Evolutionary conservation across 2,797 vertebrate genomes (phyloP), one percentile per base, ranked within the genome.

Genomic region (Gouania willdenowi): DNA sequence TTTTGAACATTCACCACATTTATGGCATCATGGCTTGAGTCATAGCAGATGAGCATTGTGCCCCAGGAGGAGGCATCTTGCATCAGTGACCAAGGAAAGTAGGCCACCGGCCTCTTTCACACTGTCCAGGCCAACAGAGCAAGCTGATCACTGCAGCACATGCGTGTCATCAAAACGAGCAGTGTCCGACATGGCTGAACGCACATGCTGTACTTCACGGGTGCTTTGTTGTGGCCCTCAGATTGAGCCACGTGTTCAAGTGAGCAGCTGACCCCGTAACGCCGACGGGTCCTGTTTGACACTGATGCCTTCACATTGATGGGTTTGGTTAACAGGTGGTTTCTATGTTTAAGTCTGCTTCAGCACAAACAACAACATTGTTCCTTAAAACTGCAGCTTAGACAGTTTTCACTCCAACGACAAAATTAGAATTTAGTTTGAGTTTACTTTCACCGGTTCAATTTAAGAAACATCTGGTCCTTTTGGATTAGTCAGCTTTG

Each of bases 81-180:
- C 49, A 43, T 68, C 62, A 42, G 25, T 3, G 38, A 18, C 5
- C 1, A 18, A 16, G n/a, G 5, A 58, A 79, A 77, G 26, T 76
- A 76, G 70, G 74, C 71, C 77, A 60, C 40, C 11, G 42, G 56
- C 45, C 57, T 39, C 40, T 27, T 56, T 58, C 26, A 26, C 35
- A 17, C 27, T 4, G 26, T 33, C 9, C 44, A 48, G 47, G 43
- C 38, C 36, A 25, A 41, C 24, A 2, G 11, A 28, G 47, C 29
- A 58, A 53, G 67, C 67, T 41, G 65, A 70, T 67, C 64, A 39
- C 33, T 21, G 8, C 35, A 3, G 57, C 60, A 24, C 54, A 48
- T 36, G 20, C 12, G 9, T 42, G 62, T 55, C 66, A 60, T 68
- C 66, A 49, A 46, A 65, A 58, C 5, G 20, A 62, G 67, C 46